A percentile compares a stretch with the other conserved stretches of the same genome.
Evolutionary conservation across 1,140 invertebrate genomes (phyloP).

Genomic region (Theocolax elegans): DNA sequence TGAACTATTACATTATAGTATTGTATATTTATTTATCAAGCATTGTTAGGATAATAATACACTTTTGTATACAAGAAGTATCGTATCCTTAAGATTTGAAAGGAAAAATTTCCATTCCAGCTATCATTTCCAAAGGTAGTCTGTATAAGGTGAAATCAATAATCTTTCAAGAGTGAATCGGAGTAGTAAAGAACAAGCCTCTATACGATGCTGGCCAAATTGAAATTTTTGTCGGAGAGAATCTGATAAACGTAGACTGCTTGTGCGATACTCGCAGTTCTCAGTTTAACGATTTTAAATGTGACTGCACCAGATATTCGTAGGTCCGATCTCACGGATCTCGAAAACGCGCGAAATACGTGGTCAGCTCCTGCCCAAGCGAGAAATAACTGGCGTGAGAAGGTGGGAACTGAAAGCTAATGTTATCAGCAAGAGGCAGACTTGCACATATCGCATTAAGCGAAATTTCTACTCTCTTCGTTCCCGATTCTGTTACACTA

Average conservation of each 20-base stretch:
- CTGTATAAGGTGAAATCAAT: no score
- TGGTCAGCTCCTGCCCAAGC: conserved; percentile 36
- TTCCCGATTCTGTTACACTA: background rate
- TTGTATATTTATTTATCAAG: no score
- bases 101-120: no score
- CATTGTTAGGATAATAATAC: no score
- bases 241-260: background rate
- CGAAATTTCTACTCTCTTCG: conserved; percentile 14
- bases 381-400: conserved; percentile 31
- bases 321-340: background rate
- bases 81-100: no score
- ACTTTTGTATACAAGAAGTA: no score
- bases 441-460: conserved; percentile 42
- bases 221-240: conserved; percentile 10
- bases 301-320: conserved; percentile 42
- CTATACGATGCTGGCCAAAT: background rate
- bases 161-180: background rate
- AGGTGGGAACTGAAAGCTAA: conserved; percentile 44
- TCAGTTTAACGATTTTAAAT: conserved; percentile 39
- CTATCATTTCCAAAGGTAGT: no score
- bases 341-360: conserved; percentile 40
- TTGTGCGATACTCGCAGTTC: background rate
- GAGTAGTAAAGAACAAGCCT: background rate
- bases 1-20: no score
- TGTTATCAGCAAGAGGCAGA: conserved; percentile 52